phyloP scores from a whole-genome alignment of 2,113 vertebrate species.

The Piaya cayana region DNA sequence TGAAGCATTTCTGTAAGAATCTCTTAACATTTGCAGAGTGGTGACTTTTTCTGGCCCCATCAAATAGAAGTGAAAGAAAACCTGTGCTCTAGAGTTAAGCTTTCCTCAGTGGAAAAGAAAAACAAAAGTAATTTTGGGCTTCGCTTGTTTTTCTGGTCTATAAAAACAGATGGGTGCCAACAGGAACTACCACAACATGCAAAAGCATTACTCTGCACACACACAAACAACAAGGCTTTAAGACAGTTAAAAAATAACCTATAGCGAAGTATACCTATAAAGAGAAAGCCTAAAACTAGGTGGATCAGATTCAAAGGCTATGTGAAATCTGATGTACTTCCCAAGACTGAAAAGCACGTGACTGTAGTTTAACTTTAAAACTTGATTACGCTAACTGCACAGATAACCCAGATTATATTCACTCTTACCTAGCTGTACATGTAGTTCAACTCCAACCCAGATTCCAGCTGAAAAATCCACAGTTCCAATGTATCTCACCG shows the following conservation, averaged over 20 bases:
- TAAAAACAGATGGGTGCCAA: neutral
- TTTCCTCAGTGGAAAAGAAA: neutral
- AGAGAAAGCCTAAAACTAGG: neutral
- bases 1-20: neutral
- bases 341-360: neutral
- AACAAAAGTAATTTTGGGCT: neutral
- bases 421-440: conserved; percentile 81
- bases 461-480: conserved; percentile 86
- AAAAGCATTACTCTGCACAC: neutral
- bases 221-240: neutral
- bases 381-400: accelerated
- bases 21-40: neutral
- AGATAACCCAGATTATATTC: neutral
- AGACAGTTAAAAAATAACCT: neutral
- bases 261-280: neutral
- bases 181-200: accelerated
- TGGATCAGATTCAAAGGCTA: neutral
- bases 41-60: neutral
- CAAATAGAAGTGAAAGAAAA: neutral
- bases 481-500: conserved; percentile 79
- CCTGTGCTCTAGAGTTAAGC: neutral
- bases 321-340: neutral
- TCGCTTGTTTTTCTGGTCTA: neutral
- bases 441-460: conserved; percentile 85
- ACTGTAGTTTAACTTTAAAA: neutral